Evolutionary conservation across 2,888 invertebrate species (phyloP), one percentile per base, ranked within the genome.

Genomic region (Polymixis lichenea): DNA sequence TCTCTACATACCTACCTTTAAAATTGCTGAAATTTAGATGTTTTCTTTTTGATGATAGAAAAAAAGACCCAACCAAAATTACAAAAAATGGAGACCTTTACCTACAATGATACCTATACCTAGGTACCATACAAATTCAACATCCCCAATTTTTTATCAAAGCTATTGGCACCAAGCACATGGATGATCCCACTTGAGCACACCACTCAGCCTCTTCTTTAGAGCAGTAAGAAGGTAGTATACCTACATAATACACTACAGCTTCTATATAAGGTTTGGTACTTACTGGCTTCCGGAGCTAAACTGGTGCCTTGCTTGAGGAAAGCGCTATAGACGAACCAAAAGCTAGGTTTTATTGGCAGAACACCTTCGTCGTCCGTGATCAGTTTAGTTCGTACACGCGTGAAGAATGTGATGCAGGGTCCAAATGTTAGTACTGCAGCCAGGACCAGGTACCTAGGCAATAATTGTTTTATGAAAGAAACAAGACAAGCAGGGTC

Each of bases 271-370:
- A 32, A 13, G 0, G 2, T 46, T 15, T 51, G 19, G 25, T 76
- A 95, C 95, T 96, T 93, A 98, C 98, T 98, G 90, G 98, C 98
- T 78, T 97, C 97, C 0, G 99, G 98, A n/a, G 97, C 97, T 64
- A 98, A 95, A 19, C 97, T 98, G 38, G 98, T 98, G 69, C 99
- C 98, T 94, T 99, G 99, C 90, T 98, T 99, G 95, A 99, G 97
- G 55, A 99, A 97, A 1, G 98, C 98, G 25, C 98, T 98, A 90
- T 98, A 99, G 6, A 98, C 98, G 90, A 98, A 99, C 98, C 98
- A 99, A 84, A 98, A 97, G 90, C 98, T 98, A 8, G 98, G 97
- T 0, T 97, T 97, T 28, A 98, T 88, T 0, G 97, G 95, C 85
- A 98, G 98, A 8, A 97, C 94, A 13, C 93, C 94, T 86, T 98